phyloP scores from a whole-genome alignment of 2,797 vertebrate species.

The Acridotheres tristis region DNA sequence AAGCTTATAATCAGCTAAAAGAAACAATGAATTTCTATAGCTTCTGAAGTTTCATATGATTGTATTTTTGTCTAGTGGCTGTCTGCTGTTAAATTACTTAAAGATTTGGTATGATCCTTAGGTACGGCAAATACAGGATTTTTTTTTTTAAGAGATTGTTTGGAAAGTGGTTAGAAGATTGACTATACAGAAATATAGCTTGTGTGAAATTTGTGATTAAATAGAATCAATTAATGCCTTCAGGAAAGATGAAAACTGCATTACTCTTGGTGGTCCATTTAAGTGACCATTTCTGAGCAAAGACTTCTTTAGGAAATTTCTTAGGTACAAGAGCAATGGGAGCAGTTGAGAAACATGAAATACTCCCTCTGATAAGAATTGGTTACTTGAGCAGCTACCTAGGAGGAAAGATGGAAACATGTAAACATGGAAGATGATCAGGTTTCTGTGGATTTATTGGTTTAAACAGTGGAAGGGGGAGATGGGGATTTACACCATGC shows the following conservation, averaged over 20 bases:
- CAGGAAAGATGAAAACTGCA: background rate
- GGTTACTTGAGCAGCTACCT: background rate
- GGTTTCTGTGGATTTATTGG: background rate
- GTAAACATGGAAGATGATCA: background rate
- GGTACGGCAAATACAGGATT: background rate
- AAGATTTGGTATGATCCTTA: background rate
- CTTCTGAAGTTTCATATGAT: background rate
- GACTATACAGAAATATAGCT: background rate
- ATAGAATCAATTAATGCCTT: background rate
- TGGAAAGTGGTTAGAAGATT: background rate
- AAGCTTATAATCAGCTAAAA: conserved; percentile 1
- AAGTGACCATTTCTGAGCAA: background rate
- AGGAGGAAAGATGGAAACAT: background rate
- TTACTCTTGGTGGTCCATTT: background rate
- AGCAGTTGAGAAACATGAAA: background rate
- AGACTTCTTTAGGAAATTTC: background rate
- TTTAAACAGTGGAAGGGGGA: background rate
- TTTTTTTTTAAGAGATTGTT: background rate
- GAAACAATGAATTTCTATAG: background rate
- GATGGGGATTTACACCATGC: background rate
- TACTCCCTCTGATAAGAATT: background rate
- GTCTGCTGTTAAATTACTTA: background rate
- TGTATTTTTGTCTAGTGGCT: background rate
- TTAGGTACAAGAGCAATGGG: background rate
- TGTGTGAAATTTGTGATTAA: background rate